Evolutionary conservation across 2,888 invertebrate species (phyloP).

Genomic region (Leuctra nigra): DNA sequence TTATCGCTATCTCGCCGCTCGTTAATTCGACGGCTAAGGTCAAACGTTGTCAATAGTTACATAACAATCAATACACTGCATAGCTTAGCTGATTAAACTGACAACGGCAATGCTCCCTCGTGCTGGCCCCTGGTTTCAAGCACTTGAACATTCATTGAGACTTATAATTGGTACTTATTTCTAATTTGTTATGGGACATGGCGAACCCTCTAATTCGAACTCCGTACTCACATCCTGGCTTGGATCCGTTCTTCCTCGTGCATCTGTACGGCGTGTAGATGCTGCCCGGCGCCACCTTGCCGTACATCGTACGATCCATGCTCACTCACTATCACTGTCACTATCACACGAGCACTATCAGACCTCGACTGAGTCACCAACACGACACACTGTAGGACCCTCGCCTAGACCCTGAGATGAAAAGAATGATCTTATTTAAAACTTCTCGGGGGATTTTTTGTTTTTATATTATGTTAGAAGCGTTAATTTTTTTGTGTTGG

Average conservation of each 20-base stretch:
- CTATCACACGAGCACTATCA: background rate
- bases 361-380: background rate
- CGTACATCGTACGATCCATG: slow-evolving; percentile 90
- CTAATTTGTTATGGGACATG: no score
- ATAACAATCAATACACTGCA: no score
- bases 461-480: slow-evolving; percentile 12
- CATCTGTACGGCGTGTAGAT: slow-evolving; percentile 76
- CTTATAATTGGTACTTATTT: no score
- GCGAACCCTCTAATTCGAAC: no score
- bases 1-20: no score
- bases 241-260: slow-evolving; percentile 72
- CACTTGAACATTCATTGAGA: no score
- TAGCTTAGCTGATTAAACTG: no score
- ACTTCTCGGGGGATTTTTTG: background rate
- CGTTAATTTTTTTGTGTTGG: slow-evolving; percentile 15
- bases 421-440: slow-evolving; percentile 4
- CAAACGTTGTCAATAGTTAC: no score
- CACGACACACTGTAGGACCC: background rate
- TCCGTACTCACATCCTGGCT: slow-evolving; percentile 75
- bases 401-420: slow-evolving; percentile 13
- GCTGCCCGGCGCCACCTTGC: slow-evolving; percentile 76
- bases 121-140: no score
- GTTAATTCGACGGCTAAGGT: no score
- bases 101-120: no score
- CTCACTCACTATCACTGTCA: slow-evolving; percentile 30